These are phyloP conservation scores for Labroides dimidiatus DNA, from an alignment of 2,797 vertebrate genomes.

Conservation along the genomic window DNA sequence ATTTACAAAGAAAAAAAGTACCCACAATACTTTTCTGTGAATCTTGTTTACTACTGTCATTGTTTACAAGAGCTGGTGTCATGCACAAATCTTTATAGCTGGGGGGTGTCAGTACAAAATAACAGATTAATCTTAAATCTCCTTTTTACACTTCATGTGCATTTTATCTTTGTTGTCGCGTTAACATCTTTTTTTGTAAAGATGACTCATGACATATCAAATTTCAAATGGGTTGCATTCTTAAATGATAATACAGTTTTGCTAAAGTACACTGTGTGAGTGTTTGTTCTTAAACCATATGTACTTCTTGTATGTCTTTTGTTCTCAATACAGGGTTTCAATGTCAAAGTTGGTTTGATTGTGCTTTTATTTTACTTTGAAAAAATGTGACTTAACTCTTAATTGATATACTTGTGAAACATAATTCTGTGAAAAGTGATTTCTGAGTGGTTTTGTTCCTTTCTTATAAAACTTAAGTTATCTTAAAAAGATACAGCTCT, in stretches of 20 bases:
- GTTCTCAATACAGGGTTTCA: neutral
- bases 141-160: too few species aligned
- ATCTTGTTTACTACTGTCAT: neutral
- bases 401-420: neutral
- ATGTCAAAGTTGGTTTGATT: neutral
- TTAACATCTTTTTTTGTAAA: too few species aligned
- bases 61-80: constrained; percentile 4
- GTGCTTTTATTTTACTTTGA: neutral
- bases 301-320: too few species aligned
- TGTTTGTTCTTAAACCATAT: too few species aligned
- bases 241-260: too few species aligned
- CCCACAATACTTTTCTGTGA: neutral
- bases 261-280: too few species aligned
- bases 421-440: constrained; percentile 3
- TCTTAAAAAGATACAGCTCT: neutral
- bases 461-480: neutral
- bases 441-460: neutral
- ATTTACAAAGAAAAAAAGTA: neutral
- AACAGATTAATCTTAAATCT: neutral
- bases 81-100: neutral
- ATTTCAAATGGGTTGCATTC: neutral
- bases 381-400: neutral
- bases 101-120: neutral
- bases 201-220: too few species aligned
- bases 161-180: too few species aligned